A percentile compares a stretch with the other conserved stretches of the same genome.
Conservation (phyloP, 2,113 vertebrate species). For the Alethe diademata region DNA sequence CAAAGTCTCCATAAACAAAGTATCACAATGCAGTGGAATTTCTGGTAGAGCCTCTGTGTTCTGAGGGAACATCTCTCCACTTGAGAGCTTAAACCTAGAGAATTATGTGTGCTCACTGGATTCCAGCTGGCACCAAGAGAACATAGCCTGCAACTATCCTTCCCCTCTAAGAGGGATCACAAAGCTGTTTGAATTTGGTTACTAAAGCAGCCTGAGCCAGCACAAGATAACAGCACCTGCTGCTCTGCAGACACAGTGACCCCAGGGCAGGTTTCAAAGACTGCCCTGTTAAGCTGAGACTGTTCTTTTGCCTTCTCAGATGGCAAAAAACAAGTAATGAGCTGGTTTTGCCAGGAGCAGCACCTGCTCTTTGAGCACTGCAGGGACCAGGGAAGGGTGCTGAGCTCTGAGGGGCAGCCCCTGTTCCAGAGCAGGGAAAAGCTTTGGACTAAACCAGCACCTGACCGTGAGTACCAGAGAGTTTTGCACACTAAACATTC, state of each 20-base stretch:
- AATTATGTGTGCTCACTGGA: neutral
- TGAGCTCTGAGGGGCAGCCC: neutral
- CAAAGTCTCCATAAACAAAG: neutral
- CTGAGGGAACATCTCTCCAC: neutral
- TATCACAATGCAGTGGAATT: neutral
- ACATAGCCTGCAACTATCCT: neutral
- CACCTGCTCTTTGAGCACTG: neutral
- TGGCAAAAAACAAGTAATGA: neutral
- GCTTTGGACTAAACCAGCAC: constrained; percentile 3
- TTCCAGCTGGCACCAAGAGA: constrained; percentile 19
- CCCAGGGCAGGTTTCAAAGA: neutral
- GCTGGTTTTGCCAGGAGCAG: neutral
- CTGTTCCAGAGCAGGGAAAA: neutral
- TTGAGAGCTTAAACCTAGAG: neutral
- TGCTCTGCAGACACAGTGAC: neutral
- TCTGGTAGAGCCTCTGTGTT: neutral
- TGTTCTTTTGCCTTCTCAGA: neutral
- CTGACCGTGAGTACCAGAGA: constrained; percentile 36
- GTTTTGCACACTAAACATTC: constrained; percentile 20
- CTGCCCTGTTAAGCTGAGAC: neutral
- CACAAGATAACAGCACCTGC: neutral
- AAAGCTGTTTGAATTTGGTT: neutral
- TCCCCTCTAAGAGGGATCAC: neutral
- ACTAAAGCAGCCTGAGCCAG: neutral
- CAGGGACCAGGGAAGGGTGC: neutral